Evolutionary conservation across 2,888 invertebrate species (phyloP), one percentile per base, ranked within the genome.

Genomic region (Ornithoptera priamus): DNA sequence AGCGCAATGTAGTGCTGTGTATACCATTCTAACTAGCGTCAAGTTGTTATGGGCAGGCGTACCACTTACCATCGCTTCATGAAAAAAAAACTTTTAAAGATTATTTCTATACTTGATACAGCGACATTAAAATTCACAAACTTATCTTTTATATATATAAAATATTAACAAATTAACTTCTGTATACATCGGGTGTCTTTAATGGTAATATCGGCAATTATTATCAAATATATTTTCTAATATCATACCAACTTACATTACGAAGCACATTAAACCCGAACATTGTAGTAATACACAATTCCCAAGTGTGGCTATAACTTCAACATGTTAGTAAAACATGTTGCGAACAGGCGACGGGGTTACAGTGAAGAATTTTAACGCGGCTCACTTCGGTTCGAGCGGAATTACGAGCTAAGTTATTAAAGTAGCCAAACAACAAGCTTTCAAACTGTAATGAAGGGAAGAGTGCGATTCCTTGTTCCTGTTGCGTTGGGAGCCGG

Each of bases 381-480:
- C 72, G 73, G 71, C 76, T 73, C 75, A 73, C 75, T 74, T 68
- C 69, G 71, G 70, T 70, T 67, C 71, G 68, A 69, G 72, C 39
- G 68, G 78, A 75, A 77, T 78, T 77, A 71, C 70, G 73, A 69
- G 71, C 71, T 50, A 74, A 76, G 74, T 75, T 76, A 70, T 71
- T 70, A 72, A 75, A 71, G 71, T 72, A 72, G 74, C 76, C 72
- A 75, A 78, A 78, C 78, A 80, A 79, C 78, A 77, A 74, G 78
- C 80, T 81, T 78, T 81, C 80, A 80, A 80, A 79, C 72, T 77
- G 74, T 82, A 81, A 82, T 83, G 81, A 80, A 78, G 68, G 64
- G 73, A 74, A 72, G 76, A 83, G 83, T 84, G 82, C 81, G 74
- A 76, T 82, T 80, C 81, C 83, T 78, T 84, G 83, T 84, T 77